Conservation (phyloP, 2,888 invertebrate genomes). For the Drosophila tripunctata region DNA sequence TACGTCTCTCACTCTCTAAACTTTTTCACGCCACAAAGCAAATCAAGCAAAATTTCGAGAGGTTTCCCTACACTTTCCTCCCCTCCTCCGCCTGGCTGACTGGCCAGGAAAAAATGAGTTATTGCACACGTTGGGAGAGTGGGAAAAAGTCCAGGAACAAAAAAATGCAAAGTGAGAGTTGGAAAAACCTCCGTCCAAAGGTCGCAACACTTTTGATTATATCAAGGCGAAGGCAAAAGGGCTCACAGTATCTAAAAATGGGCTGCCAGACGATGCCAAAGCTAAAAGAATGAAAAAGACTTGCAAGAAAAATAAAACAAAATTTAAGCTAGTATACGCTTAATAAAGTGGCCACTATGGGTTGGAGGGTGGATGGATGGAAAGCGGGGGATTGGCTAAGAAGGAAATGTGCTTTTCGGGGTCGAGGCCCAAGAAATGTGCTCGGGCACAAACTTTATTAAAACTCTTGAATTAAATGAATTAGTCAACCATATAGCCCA, state of each 20-base stretch:
- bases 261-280: slow-evolving; percentile 49
- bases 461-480: slow-evolving; percentile 79
- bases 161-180: slow-evolving; percentile 32
- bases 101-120: slow-evolving; percentile 70
- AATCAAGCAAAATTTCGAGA: slow-evolving; percentile 75
- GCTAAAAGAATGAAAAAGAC: slow-evolving; percentile 16
- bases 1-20: slow-evolving; percentile 46
- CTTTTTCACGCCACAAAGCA: slow-evolving; percentile 76
- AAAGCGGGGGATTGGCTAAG: background rate
- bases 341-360: slow-evolving; percentile 69
- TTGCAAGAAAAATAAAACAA: slow-evolving; percentile 39
- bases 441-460: slow-evolving; percentile 75
- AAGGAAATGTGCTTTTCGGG: slow-evolving; percentile 3
- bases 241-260: slow-evolving; percentile 43
- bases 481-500: slow-evolving; percentile 78
- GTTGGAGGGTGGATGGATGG: too few relatives aligned
- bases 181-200: slow-evolving; percentile 49
- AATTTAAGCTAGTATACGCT: slow-evolving; percentile 64
- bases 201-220: slow-evolving; percentile 76
- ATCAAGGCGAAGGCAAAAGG: slow-evolving; percentile 59
- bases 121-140: slow-evolving; percentile 61
- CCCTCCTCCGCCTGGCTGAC: background rate
- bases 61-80: slow-evolving; percentile 36
- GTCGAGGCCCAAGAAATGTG: slow-evolving; percentile 61
- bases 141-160: background rate